These are phyloP conservation scores for Ascidia mentula DNA, from an alignment of 23 tunicate genomes.

Conservation along the genomic window DNA sequence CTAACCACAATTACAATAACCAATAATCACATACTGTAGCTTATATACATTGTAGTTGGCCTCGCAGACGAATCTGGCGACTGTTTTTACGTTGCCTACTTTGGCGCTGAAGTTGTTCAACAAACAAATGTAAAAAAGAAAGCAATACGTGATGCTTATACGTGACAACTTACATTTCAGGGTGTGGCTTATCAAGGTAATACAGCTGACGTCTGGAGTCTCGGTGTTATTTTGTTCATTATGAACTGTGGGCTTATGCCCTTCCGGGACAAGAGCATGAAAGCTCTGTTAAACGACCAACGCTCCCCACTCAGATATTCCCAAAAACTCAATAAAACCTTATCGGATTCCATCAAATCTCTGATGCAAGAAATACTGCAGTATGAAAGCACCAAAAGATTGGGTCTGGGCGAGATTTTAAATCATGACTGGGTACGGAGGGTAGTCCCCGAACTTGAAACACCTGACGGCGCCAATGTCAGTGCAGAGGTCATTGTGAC, in stretches of 20 bases:
- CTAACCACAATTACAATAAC: too few species aligned
- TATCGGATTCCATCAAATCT: conserved; percentile 19
- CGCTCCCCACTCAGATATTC: conserved; percentile 52
- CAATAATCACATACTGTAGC: too few species aligned
- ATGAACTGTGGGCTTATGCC: conserved; percentile 88
- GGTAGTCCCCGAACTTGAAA: neutral
- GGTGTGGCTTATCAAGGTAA: conserved; percentile 73
- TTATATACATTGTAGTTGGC: neutral
- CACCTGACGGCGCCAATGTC: neutral
- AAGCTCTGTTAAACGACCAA: conserved; percentile 48
- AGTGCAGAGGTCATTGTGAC: neutral
- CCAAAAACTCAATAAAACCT: conserved; percentile 26
- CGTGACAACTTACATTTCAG: conserved; percentile 3
- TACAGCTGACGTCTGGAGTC: conserved; percentile 79
- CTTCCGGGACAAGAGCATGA: conserved; percentile 57
- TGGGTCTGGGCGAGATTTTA: neutral
- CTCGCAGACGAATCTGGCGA: neutral
- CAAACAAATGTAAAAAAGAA: too few species aligned
- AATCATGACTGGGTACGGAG: neutral
- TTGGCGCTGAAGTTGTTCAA: neutral
- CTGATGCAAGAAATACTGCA: conserved; percentile 40
- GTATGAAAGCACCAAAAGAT: neutral
- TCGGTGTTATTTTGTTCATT: conserved; percentile 75
- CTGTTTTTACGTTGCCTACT: neutral
- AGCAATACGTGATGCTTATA: too few species aligned